Conservation (phyloP, 2,888 invertebrate species). For the Pristionchus arcanus region DNA sequence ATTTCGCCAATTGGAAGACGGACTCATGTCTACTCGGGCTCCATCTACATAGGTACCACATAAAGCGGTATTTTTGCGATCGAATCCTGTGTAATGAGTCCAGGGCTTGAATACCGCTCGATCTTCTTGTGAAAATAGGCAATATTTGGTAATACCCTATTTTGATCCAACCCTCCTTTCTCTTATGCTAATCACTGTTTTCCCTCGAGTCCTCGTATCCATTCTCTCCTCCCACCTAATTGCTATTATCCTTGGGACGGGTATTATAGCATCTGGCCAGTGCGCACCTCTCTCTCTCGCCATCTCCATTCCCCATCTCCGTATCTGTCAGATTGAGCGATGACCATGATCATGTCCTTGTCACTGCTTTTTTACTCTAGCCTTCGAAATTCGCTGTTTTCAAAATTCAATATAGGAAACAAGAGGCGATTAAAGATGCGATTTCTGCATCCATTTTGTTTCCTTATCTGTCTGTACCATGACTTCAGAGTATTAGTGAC, state of each 20-base stretch:
- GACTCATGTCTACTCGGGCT: not conserved
- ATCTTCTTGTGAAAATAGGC: too few relatives aligned
- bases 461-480: too few relatives aligned
- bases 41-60: not conserved
- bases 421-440: too few relatives aligned
- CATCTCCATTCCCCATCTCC: not conserved
- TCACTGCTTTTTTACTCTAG: not conserved
- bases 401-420: too few relatives aligned
- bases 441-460: too few relatives aligned
- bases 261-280: slow-evolving; percentile 20
- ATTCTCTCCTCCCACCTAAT: slow-evolving; percentile 25
- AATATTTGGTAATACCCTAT: not conserved
- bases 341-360: not conserved
- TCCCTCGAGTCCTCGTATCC: not conserved
- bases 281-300: slow-evolving; percentile 3
- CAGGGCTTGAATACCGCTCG: not conserved
- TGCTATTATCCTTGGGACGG: slow-evolving; percentile 24
- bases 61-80: too few relatives aligned
- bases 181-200: slow-evolving; percentile 42
- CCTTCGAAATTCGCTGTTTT: too few relatives aligned
- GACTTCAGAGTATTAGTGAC: too few relatives aligned
- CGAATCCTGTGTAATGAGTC: not conserved
- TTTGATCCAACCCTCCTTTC: not conserved
- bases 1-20: not conserved
- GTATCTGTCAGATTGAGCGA: not conserved